Base-by-base conservation (phyloP, 2,797 vertebrate species). In the Vireo griseus region DNA sequence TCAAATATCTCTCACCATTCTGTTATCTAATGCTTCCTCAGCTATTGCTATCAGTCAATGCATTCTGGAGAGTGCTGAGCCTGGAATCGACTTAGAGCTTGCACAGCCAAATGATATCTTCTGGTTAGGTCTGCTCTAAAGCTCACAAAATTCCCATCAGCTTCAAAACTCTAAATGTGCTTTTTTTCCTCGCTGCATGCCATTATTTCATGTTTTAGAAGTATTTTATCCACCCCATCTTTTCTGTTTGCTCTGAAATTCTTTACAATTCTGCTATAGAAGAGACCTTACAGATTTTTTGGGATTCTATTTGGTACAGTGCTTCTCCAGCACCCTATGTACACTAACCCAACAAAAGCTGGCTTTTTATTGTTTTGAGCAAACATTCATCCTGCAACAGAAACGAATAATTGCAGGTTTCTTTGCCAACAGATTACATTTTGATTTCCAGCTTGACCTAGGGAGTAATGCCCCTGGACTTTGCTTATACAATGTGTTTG, bases 1-100 rank as follows among this genome's bases (percentile, higher is more conserved):
- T 77, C 79, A 96, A 94, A 71, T 63, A 84, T 88, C 72, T 92
- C 66, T 92, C 88, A 62, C 78, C 59, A 44, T 96, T 95, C 42
- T 65, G 74, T 48, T 90, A 93, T 79, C 86, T 73, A 94, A 94
- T 59, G 67, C 71, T 89, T 65, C 82, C 87, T 87, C 72, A 45
- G 73, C 79, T 80, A 73, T 81, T 88, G 74, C 82, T 61, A 73
- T 91, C 79, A 76, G 90, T 35, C 67, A 25, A 13, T 57, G 79
- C 62, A 61, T 78, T 95, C 92, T 69, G 6, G 33, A 54, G 92
- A 74, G 77, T 51, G 28, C 26, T 80, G 73, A 94, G 89, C 66
- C 82, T 52, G 92, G 90, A 76, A 78, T 26, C 8, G 42, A 40
- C 76, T 80, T 67, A 10, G 18, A 63, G 58, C 39, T 69, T 45